phyloP scores from a whole-genome alignment of 1,140 invertebrate species.

The Temnothorax nylanderi region DNA sequence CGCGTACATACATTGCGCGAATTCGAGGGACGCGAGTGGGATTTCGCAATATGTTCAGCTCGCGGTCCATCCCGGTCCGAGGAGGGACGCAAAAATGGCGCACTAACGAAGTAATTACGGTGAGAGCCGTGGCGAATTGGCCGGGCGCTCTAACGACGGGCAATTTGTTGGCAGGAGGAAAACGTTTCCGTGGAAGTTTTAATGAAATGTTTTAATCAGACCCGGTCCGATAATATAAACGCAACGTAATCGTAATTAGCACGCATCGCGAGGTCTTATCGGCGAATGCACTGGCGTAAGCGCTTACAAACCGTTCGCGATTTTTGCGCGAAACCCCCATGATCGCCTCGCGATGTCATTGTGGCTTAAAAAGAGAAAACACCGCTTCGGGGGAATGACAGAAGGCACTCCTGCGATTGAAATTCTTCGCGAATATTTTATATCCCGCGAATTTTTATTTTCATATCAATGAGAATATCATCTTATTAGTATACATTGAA shows the following conservation, averaged over 20 bases:
- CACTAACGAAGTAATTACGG: slow-evolving; percentile 60
- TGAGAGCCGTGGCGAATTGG: slow-evolving; percentile 50
- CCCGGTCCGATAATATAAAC: slow-evolving; percentile 50
- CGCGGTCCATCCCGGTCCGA: slow-evolving; percentile 23
- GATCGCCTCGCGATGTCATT: not conserved
- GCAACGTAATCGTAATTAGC: slow-evolving; percentile 62
- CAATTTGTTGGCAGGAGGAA: slow-evolving; percentile 49
- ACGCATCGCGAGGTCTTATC: slow-evolving; percentile 50
- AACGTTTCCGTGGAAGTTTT: slow-evolving; percentile 46
- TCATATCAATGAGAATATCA: not conserved
- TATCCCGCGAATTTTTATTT: not conserved
- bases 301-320: slow-evolving; percentile 5
- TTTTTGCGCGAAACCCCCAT: not conserved
- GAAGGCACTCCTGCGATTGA: not conserved
- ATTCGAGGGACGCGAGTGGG: not conserved
- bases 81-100: slow-evolving; percentile 9
- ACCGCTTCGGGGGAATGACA: not conserved
- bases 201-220: slow-evolving; percentile 61
- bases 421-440: not conserved
- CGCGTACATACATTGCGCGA: not conserved
- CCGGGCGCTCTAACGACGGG: slow-evolving; percentile 39
- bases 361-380: not conserved
- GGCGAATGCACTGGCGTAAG: slow-evolving; percentile 22
- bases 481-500: not conserved
- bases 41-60: slow-evolving; percentile 8